Evolutionary conservation across 2,797 vertebrate species (phyloP).

Genomic region (Jordanella pulchra): DNA sequence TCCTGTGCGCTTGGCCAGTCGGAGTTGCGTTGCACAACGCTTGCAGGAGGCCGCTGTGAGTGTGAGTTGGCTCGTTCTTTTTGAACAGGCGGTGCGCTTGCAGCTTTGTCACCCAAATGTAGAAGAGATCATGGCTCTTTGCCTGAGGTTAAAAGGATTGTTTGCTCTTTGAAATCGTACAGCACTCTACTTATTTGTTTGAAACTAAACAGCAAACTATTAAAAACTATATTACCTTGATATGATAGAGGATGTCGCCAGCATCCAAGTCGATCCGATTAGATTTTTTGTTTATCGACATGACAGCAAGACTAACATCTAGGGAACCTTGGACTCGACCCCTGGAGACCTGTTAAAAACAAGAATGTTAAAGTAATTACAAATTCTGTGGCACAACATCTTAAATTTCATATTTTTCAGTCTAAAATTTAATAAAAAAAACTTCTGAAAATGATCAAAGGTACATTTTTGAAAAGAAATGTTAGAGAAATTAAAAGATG

Average conservation of each 20-base stretch:
- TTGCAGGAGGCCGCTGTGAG: constrained; percentile 66
- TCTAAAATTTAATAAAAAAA: background rate
- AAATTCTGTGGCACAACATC: background rate
- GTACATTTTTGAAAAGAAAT: background rate
- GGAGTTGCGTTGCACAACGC: constrained; percentile 30
- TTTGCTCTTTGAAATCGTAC: background rate
- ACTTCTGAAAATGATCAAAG: background rate
- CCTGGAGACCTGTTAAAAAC: constrained; percentile 79
- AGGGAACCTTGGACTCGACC: constrained; percentile 90
- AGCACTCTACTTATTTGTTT: background rate
- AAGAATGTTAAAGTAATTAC: background rate
- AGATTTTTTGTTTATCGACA: constrained; percentile 93
- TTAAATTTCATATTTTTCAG: background rate
- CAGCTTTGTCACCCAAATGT: constrained; percentile 90
- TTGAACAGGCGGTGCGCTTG: constrained; percentile 87
- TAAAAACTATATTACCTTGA: constrained; percentile 80
- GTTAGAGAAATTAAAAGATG: background rate
- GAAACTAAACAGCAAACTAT: background rate
- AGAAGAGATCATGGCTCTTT: constrained; percentile 88
- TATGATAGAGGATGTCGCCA: constrained; percentile 92
- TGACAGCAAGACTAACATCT: constrained; percentile 87
- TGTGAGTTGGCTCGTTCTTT: constrained; percentile 73
- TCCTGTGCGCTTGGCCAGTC: constrained; percentile 54
- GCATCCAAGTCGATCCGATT: constrained; percentile 91
- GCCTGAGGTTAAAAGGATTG: constrained; percentile 58